A percentile compares a stretch with the other conserved stretches of the same genome.
Evolutionary conservation across 2,888 invertebrate genomes (phyloP).

Genomic region (Cephus pulcher): DNA sequence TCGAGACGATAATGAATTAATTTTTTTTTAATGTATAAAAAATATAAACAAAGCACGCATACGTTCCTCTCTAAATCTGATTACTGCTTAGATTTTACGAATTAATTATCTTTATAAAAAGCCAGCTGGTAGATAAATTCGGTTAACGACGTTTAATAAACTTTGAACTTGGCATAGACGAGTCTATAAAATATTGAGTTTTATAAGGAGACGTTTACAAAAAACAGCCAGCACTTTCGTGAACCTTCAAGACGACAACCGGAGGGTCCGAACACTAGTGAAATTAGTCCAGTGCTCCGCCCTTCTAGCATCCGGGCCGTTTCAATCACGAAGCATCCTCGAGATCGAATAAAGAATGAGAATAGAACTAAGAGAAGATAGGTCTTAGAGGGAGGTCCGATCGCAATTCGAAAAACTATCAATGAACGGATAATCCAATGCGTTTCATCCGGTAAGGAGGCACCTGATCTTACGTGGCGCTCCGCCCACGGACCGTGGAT

Average conservation of each 20-base stretch:
- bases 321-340: not conserved
- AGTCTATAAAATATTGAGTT: not conserved
- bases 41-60: not conserved
- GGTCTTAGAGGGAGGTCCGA: slow-evolving; percentile 1
- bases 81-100: not conserved
- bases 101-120: not conserved
- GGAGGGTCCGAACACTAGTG: not conserved
- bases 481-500: slow-evolving; percentile 20
- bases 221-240: not conserved
- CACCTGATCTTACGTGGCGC: slow-evolving; percentile 17
- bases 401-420: slow-evolving; percentile 21
- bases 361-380: not conserved
- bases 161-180: not conserved
- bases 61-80: not conserved
- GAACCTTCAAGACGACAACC: not conserved
- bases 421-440: slow-evolving; percentile 11
- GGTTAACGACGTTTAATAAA: not conserved
- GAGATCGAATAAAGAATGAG: not conserved
- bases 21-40: not conserved
- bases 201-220: not conserved
- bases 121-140: not conserved
- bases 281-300: not conserved
- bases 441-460: slow-evolving; percentile 22
- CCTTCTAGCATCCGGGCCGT: not conserved
- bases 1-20: too few species aligned